These are phyloP conservation scores for Drosophila colorata DNA, from an alignment of 2,888 invertebrate species.

Conservation along the genomic window DNA sequence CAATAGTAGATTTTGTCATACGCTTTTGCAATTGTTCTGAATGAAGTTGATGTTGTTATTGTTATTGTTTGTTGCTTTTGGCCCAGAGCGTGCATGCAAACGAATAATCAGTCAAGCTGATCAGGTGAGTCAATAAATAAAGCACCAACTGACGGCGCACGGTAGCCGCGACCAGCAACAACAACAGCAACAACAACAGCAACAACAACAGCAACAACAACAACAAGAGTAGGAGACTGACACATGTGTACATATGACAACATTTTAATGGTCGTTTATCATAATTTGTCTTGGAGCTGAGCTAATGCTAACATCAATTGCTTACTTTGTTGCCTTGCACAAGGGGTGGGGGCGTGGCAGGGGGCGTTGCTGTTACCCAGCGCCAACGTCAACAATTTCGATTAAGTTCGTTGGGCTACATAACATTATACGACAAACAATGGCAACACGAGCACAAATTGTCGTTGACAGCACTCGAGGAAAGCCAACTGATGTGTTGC, in stretches of 20 bases:
- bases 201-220: conserved; percentile 14
- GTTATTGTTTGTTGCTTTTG: conserved; percentile 24
- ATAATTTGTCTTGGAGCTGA: conserved; percentile 70
- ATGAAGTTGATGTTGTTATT: conserved; percentile 36
- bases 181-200: conserved; percentile 10
- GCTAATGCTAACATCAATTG: conserved; percentile 70
- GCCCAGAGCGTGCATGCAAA: conserved; percentile 77
- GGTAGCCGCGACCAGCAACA: conserved; percentile 45
- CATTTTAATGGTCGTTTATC: conserved; percentile 76
- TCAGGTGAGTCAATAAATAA: conserved; percentile 85
- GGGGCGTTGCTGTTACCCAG: conserved; percentile 27
- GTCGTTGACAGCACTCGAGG: conserved; percentile 18
- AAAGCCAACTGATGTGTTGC: conserved; percentile 28
- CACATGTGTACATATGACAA: conserved; percentile 74
- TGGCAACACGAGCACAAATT: conserved; percentile 31
- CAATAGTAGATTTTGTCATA: conserved; percentile 4
- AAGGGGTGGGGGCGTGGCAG: conserved; percentile 28
- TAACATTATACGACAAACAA: conserved; percentile 34
- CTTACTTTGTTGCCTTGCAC: conserved; percentile 36
- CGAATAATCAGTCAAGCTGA: conserved; percentile 84
- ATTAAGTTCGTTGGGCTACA: conserved; percentile 39
- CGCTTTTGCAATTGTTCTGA: conserved; percentile 45
- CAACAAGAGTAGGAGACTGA: conserved; percentile 29
- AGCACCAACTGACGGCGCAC: conserved; percentile 54
- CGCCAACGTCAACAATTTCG: conserved; percentile 47